Evolutionary conservation across 1,140 invertebrate species (phyloP).

Genomic region (Saxidomus purpurata): DNA sequence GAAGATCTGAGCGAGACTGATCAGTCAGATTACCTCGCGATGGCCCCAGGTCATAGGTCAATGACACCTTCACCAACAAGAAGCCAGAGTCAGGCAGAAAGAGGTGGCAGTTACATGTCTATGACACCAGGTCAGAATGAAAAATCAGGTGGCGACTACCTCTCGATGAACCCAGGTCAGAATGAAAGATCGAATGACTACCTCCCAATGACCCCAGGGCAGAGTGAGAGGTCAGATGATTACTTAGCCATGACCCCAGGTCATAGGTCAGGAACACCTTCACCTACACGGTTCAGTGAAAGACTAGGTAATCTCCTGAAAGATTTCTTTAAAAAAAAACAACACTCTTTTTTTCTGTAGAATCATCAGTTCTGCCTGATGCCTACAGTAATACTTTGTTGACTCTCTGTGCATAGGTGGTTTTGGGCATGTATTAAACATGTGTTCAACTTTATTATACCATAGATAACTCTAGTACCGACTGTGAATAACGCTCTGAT

Average conservation of each 20-base stretch:
- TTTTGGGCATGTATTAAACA: too few species aligned
- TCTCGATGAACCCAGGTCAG: slow-evolving; percentile 29
- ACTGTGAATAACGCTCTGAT: too few species aligned
- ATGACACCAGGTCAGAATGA: slow-evolving; percentile 22
- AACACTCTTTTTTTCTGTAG: too few species aligned
- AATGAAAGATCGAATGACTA: slow-evolving; percentile 26
- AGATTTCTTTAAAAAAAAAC: too few species aligned
- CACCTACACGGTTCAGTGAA: slow-evolving; percentile 53
- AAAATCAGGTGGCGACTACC: neutral
- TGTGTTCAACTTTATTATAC: too few species aligned
- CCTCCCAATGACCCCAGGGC: slow-evolving; percentile 69
- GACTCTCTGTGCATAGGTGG: too few species aligned
- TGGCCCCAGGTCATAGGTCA: slow-evolving; percentile 66
- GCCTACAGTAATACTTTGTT: too few species aligned
- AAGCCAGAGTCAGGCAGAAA: slow-evolving; percentile 1
- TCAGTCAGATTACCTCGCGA: slow-evolving; percentile 64
- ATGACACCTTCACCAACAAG: slow-evolving; percentile 53
- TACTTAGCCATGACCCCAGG: slow-evolving; percentile 62
- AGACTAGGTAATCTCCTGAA: too few species aligned
- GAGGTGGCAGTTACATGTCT: slow-evolving; percentile 27
- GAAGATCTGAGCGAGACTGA: slow-evolving; percentile 11
- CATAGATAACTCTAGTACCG: too few species aligned
- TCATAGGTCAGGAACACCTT: slow-evolving; percentile 49
- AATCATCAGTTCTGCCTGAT: too few species aligned
- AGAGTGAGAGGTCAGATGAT: slow-evolving; percentile 9